These are phyloP conservation scores for Sinodicranocentrus sp. DNA, from an alignment of 2,888 invertebrate species.

Conservation along the genomic window DNA sequence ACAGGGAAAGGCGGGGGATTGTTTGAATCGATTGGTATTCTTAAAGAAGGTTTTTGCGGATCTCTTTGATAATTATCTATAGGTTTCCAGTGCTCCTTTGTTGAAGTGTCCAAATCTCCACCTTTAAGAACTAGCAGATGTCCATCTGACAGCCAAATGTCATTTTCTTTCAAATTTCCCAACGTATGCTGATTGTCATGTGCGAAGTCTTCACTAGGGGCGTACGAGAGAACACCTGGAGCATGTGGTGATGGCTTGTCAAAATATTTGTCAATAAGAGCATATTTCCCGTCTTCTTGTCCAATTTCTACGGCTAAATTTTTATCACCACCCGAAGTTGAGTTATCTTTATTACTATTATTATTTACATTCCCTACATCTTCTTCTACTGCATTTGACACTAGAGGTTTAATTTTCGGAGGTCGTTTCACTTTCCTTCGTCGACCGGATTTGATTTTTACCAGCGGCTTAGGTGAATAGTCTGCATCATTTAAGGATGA, in stretches of 20 bases:
- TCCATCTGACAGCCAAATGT: slow-evolving; percentile 94
- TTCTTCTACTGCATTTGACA: slow-evolving; percentile 61
- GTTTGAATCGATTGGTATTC: slow-evolving; percentile 87
- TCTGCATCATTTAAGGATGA: slow-evolving; percentile 37
- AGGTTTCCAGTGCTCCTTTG: slow-evolving; percentile 84
- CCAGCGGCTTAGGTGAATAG: slow-evolving; percentile 57
- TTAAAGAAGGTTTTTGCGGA: slow-evolving; percentile 85
- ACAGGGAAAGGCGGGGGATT: slow-evolving; percentile 96
- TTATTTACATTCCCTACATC: slow-evolving; percentile 57
- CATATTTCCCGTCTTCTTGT: slow-evolving; percentile 89
- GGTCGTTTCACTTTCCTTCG: slow-evolving; percentile 74
- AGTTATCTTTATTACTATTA: slow-evolving; percentile 35
- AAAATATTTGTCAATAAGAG: slow-evolving; percentile 90
- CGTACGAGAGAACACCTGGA: slow-evolving; percentile 90
- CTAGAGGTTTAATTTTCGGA: slow-evolving; percentile 57
- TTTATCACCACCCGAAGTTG: slow-evolving; percentile 72
- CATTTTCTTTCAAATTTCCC: slow-evolving; percentile 90
- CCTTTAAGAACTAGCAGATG: slow-evolving; percentile 91
- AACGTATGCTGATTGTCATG: slow-evolving; percentile 88
- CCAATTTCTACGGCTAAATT: slow-evolving; percentile 76
- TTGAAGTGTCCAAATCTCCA: slow-evolving; percentile 80
- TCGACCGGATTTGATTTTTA: slow-evolving; percentile 67
- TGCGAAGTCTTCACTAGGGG: slow-evolving; percentile 88
- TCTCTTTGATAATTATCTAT: slow-evolving; percentile 92
- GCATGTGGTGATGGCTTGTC: slow-evolving; percentile 82